Evolutionary conservation across 2,888 invertebrate genomes (phyloP).

Genomic region (Plebejus anna): DNA sequence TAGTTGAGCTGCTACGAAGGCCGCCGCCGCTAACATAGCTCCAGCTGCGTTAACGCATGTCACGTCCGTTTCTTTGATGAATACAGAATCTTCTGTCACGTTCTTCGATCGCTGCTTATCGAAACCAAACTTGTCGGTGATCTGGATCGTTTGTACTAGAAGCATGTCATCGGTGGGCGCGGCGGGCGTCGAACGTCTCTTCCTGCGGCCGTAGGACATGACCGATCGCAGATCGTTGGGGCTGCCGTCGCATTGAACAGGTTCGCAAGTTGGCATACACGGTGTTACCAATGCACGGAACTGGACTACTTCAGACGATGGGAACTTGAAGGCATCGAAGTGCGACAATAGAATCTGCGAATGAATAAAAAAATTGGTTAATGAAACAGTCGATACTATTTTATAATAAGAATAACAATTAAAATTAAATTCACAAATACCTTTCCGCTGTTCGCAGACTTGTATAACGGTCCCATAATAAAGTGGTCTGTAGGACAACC

Average conservation of each 20-base stretch:
- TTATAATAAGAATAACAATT: neutral
- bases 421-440: constrained; percentile 58
- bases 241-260: constrained; percentile 93
- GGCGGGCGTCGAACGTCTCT: constrained; percentile 83
- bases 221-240: constrained; percentile 91
- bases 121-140: constrained; percentile 95
- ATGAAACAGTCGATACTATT: neutral
- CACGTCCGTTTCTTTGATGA: constrained; percentile 81
- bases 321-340: constrained; percentile 98
- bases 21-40: constrained; percentile 90
- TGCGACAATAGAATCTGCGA: constrained; percentile 90
- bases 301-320: constrained; percentile 95
- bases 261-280: constrained; percentile 95
- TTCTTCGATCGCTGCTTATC: constrained; percentile 84
- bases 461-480: constrained; percentile 95
- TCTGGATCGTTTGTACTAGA: constrained; percentile 93
- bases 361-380: constrained; percentile 38
- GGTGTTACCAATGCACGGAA: constrained; percentile 97
- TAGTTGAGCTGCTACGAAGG: constrained; percentile 92
- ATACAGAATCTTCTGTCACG: constrained; percentile 85
- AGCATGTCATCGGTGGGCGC: constrained; percentile 87
- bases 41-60: constrained; percentile 89
- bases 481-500: constrained; percentile 96
- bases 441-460: constrained; percentile 89
- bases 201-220: constrained; percentile 90